Evolutionary conservation across 2,113 vertebrate genomes (phyloP), one percentile per base, ranked within the genome.

Genomic region (Argyrosomus japonicus): DNA sequence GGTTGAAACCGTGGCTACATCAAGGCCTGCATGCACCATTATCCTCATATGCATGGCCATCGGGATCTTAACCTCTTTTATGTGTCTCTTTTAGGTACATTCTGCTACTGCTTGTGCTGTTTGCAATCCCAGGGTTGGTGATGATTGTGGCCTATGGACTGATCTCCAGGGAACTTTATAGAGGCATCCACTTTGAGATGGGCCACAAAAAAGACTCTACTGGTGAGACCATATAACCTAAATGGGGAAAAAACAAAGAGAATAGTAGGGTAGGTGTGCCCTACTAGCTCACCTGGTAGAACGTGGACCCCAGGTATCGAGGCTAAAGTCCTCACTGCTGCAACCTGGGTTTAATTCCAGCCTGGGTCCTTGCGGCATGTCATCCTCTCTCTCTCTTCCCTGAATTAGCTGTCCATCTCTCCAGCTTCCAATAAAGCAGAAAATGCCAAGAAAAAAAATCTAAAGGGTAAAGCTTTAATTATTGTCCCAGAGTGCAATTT

Each of bases 71-170:
- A 43, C 3, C 21, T 19, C 21, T 78, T 17, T 70, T 0, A 0
- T 68, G 0, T 71, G 2, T 89, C 25, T 84, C 43, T 76, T 85
- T 19, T 48, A 96, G 96, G 96, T 95, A 93, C 72, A 84, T 95
- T 45, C 75, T 96, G 75, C 89, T 96, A 48, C 89, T 96, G 56
- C 93, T 95, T 11, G 85, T 94, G 53, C 93, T 96, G 45, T 96
- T 96, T 48, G 94, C 95, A 1, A 92, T 96, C 67, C 96, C 96
- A 3, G 96, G 96, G 5, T 88, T 96, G 83, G 94, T 96, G 89
- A 96, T 96, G 95, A 95, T 94, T 45, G 90, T 94, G 27, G 94
- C 96, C 19, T 96, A 96, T 3, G 96, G 96, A 29, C 93, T 96
- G 21, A 96, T 96, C 88, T 96, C 95, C 75, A 88, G 96, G 57